Percentiles rank a stretch among this genome's conserved stretches.
Evolutionary conservation across 1,140 invertebrate genomes (phyloP).

Genomic region (Brachionus rubens): DNA sequence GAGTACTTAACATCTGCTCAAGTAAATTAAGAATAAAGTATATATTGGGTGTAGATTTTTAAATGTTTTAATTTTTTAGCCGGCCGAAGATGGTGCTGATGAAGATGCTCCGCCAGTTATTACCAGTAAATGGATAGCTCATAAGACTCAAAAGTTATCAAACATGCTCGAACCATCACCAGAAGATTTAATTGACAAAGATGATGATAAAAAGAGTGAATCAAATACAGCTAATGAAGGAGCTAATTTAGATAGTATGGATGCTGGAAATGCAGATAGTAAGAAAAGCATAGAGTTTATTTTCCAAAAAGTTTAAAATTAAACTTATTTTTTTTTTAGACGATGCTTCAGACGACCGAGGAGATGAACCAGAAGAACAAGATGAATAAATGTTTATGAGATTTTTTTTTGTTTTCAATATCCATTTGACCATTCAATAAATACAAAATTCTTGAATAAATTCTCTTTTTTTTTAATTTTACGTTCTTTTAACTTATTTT

Average conservation of each 20-base stretch:
- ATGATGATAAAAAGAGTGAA: conserved; percentile 35
- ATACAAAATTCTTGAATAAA: no score
- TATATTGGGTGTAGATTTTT: background rate
- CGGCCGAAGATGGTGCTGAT: conserved; percentile 40
- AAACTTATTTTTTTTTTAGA: background rate
- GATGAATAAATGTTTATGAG: conserved; percentile 11
- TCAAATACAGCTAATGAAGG: background rate
- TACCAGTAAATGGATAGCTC: conserved; percentile 44
- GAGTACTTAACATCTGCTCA: conserved; percentile 50
- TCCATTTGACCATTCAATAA: background rate
- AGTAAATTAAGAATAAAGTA: background rate
- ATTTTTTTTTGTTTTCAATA: background rate
- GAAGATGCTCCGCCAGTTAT: conserved; percentile 37
- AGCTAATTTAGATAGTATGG: background rate
- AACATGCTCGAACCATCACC: conserved; percentile 34
- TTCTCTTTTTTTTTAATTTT: background rate
- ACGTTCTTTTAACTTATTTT: background rate
- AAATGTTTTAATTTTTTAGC: background rate
- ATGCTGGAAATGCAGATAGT: conserved; percentile 19
- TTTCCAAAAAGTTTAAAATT: background rate
- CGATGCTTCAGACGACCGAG: conserved; percentile 17
- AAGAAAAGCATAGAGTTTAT: background rate
- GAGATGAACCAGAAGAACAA: background rate
- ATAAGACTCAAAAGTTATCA: conserved; percentile 20
- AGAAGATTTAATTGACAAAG: conserved; percentile 18